Evolutionary conservation across 2,113 vertebrate species (phyloP), one percentile per base, ranked within the genome.

Genomic region (Nothobranchius furzeri): DNA sequence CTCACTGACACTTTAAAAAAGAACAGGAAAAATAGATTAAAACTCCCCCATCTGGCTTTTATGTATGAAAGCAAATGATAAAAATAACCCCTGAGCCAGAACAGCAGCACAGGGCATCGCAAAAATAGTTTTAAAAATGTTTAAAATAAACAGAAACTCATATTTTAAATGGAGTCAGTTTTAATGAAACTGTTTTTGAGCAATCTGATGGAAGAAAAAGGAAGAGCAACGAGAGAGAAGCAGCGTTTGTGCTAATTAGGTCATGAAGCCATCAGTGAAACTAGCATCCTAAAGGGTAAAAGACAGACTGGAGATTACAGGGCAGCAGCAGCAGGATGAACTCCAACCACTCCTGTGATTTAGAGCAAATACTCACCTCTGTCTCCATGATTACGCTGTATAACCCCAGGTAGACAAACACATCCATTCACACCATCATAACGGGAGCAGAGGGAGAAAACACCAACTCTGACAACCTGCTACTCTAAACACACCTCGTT

Each of bases 1-100:
- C 50, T 57, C 42, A 53, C 57, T 54, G 58, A 59, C 24, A 61
- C 50, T 46, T 60, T 58, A 62, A 68, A 57, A 71, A 52, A 55
- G 50, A 75, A 69, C 25, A 70, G 46, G 55, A 65, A 61, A 73
- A 79, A 68, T 15, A 79, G 65, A 74, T 88, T 63, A 64, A 43
- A 70, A 60, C 64, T 72, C 72, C 70, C 70, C 85, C 62, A 64
- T 75, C 57, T 75, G 70, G 45, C 57, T 81, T 62, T 80, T 81
- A 83, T 82, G 76, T 75, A 76, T 69, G 57, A 64, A 59, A 51
- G 42, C 42, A 40, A 75, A 76, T 70, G 55, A 73, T 52, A 71
- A 73, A 73, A 76, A 67, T 40, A 69, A 54, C 30, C 35, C 55
- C 46, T 52, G n/a, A 20, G 37, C 37, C 37, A 50, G 9, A 9